Evolutionary conservation across 53 echinoderm and acorn worm species (phyloP), one percentile per base, ranked within the genome.

Genomic region (Echinarachnius parma): DNA sequence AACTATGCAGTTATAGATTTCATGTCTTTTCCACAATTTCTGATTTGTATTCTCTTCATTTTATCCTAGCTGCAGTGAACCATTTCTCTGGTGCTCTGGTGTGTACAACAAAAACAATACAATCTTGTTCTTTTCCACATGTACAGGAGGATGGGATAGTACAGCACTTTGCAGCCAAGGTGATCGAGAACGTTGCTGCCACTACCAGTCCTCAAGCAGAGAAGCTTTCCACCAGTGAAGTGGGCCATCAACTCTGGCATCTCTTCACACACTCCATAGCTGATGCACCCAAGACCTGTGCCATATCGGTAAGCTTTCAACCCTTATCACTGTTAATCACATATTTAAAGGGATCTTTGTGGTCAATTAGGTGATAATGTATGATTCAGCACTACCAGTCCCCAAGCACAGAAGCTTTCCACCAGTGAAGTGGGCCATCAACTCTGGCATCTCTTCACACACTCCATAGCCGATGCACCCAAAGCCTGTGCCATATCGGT

Each of bases 191-290:
- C 58, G 85, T 98, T 7, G 86, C 88, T 53, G 85, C 98, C 1
- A 98, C 98, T 46, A 80, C 62, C 54, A 80, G 91, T 11, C 34
- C 54, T 18, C 98, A 98, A 48, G 81, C 87, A 46, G 85, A 88
- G 76, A 98, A 86, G 71, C 45, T 98, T 27, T 52, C 88, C 7
- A 98, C 86, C 60, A 92, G 77, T 65, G 98, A 98, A 64, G 71
- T 79, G n/a, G 98, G 91, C 30, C 98, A 91, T 32, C 75, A 91
- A 28, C 72, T 98, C 21, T 98, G 98, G 98, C 90, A 98, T 61
- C 88, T 98, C 26, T 98, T 88, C 58, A 98, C 75, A 9, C 98
- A 98, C 60, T 98, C 91, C 9, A 89, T 89, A 3, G 96, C 96
- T 46, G 98, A 98, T 59, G 35, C 91, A 9, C 79, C 92, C 76